A percentile compares a stretch with the other conserved stretches of the same genome.
Evolutionary conservation across 2,888 invertebrate species (phyloP).

Genomic region (Limnephilus auricula): DNA sequence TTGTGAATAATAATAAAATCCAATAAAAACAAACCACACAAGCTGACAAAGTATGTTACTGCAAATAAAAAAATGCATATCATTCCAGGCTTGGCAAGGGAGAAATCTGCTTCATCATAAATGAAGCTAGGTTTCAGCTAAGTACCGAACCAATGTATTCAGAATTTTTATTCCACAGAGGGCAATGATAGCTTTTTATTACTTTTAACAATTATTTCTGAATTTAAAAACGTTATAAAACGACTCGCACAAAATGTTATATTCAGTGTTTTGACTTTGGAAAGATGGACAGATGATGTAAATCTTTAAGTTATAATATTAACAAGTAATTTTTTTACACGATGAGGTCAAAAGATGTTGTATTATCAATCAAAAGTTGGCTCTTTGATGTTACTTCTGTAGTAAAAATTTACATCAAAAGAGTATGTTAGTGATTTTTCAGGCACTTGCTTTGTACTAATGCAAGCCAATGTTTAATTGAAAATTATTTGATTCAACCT

Average conservation of each 20-base stretch:
- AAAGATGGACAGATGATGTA: not conserved
- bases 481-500: not conserved
- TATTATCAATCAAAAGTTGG: not conserved
- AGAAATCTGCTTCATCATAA: too few species aligned
- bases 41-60: too few species aligned
- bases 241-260: not conserved
- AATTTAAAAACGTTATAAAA: not conserved
- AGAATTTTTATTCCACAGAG: too few species aligned
- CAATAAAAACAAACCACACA: too few species aligned
- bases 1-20: too few species aligned
- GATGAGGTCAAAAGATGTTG: not conserved
- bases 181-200: too few species aligned
- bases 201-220: not conserved
- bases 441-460: not conserved
- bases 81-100: too few species aligned
- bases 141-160: too few species aligned
- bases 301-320: not conserved
- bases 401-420: too few species aligned
- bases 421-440: not conserved
- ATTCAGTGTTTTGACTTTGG: not conserved
- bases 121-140: too few species aligned
- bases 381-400: not conserved
- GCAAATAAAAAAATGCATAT: too few species aligned
- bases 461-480: too few species aligned
- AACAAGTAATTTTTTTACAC: not conserved